These are phyloP conservation scores for Drosophila malerkotliana DNA, from an alignment of 1,140 invertebrate genomes.

Conservation along the genomic window DNA sequence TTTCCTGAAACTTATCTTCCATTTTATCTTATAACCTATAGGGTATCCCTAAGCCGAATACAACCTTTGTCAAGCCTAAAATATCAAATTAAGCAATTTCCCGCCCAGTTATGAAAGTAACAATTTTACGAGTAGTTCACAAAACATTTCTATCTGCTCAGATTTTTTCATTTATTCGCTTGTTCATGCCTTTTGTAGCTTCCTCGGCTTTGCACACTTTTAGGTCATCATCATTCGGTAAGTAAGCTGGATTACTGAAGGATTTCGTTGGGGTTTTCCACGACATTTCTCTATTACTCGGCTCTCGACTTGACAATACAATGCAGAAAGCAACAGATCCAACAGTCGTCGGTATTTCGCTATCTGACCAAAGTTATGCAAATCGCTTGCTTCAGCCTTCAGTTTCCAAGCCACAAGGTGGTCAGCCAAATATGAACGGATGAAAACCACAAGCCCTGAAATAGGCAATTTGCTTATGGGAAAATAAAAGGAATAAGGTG, in stretches of 20 bases:
- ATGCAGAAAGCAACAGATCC: constrained; percentile 32
- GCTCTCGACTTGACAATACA: constrained; percentile 26
- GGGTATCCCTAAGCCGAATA: background rate
- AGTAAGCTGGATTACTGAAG: constrained; percentile 74
- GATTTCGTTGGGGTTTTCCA: constrained; percentile 66
- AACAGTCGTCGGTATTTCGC: background rate
- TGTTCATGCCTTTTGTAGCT: constrained; percentile 17
- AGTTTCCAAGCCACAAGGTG: constrained; percentile 26
- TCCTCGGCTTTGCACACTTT: constrained; percentile 75
- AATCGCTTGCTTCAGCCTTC: constrained; percentile 37
- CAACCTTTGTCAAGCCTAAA: background rate
- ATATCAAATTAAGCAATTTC: constrained; percentile 56
- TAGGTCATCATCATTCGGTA: constrained; percentile 69
- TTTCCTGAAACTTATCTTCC: too few relatives aligned
- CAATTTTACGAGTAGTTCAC: constrained; percentile 61
- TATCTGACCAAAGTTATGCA: constrained; percentile 60
- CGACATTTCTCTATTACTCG: constrained; percentile 53
- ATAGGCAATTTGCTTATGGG: background rate
- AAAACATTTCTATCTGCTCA: constrained; percentile 54
- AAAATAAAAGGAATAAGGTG: constrained; percentile 5
- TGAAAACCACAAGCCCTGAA: constrained; percentile 7
- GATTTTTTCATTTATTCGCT: constrained; percentile 24
- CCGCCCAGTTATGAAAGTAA: constrained; percentile 33
- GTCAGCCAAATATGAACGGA: constrained; percentile 45
- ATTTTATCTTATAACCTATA: background rate